A percentile compares a stretch with the other conserved stretches of the same genome.
Evolutionary conservation across 35 echinoderm and acorn worm genomes (phyloP).

Genomic region (Strongylocentrotus purpuratus): DNA sequence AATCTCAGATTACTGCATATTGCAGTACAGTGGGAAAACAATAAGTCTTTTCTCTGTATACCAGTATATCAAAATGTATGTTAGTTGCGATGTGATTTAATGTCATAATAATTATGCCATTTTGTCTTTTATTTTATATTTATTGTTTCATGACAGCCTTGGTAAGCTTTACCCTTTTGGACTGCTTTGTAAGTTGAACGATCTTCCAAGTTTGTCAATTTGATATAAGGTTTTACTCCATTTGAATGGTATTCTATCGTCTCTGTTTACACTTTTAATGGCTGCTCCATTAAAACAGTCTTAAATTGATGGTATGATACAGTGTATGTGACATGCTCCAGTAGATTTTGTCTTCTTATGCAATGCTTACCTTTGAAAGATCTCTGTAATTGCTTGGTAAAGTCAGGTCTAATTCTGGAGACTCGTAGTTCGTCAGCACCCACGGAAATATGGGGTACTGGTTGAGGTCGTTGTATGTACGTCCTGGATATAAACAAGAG

Average conservation of each 20-base stretch:
- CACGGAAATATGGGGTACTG: slow-evolving; percentile 99
- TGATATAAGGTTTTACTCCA: no score
- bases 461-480: slow-evolving; percentile 98
- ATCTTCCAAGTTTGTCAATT: no score
- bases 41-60: not conserved
- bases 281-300: no score
- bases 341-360: not conserved
- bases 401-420: slow-evolving; percentile 85
- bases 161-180: no score
- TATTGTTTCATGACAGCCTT: no score
- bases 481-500: slow-evolving; percentile 55
- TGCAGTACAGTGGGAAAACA: not conserved
- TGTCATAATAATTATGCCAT: no score
- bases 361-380: slow-evolving; percentile 92
- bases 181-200: no score
- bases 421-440: slow-evolving; percentile 97
- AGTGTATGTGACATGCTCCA: not conserved
- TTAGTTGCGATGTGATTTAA: not conserved
- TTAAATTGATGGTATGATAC: no score
- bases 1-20: not conserved
- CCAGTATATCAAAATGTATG: not conserved
- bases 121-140: no score
- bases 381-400: slow-evolving; percentile 99
- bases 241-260: no score
- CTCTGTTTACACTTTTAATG: no score